Conservation (phyloP, 2,797 vertebrate species). For the Trichosurus vulpecula region DNA sequence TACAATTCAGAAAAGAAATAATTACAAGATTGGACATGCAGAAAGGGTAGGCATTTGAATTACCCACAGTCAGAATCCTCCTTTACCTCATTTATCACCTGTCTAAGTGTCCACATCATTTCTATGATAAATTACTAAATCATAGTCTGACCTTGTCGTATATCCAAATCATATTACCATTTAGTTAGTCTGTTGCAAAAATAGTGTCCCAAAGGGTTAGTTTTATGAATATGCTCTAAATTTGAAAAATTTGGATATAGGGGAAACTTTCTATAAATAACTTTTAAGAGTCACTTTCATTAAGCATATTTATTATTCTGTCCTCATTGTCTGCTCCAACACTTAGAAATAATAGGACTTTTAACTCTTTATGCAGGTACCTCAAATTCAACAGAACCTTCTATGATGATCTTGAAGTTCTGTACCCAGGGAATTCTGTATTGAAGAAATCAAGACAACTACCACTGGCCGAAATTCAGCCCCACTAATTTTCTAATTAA, state of each 20-base stretch:
- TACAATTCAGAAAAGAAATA: conserved; percentile 21
- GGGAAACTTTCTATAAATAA: background rate
- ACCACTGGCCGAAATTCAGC: background rate
- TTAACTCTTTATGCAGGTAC: background rate
- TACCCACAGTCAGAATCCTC: conserved; percentile 17
- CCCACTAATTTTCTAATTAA: background rate
- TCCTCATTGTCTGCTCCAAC: background rate
- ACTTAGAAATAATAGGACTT: background rate
- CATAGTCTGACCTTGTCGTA: background rate
- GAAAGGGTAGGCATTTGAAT: conserved; percentile 6
- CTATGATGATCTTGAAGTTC: background rate
- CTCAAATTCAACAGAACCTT: background rate
- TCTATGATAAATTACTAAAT: conserved; percentile 27
- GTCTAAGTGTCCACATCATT: conserved; percentile 38
- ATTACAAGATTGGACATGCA: background rate
- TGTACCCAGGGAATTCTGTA: background rate
- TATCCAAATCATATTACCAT: background rate
- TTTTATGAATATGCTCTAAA: conserved; percentile 23
- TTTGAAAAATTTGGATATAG: conserved; percentile 24
- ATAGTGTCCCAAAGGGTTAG: background rate
- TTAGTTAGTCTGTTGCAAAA: conserved; percentile 12
- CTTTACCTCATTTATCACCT: background rate
- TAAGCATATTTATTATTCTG: background rate
- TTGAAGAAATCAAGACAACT: background rate
- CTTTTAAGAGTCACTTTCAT: too few relatives aligned